Conservation (phyloP, 2,797 vertebrate species). For the Rhinophrynus dorsalis region DNA sequence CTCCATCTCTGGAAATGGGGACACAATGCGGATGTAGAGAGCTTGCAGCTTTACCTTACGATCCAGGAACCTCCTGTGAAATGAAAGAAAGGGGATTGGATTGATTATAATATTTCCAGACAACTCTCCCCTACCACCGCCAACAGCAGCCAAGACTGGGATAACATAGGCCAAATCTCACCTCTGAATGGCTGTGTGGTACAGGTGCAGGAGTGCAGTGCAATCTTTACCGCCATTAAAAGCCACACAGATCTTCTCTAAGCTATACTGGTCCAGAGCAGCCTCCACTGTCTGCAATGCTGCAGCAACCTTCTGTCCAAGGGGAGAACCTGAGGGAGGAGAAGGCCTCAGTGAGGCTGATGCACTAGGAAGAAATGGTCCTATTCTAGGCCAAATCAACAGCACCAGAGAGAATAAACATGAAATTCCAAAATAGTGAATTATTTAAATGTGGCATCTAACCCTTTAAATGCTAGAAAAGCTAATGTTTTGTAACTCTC, state of each 20-base stretch:
- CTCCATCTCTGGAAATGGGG: constrained; percentile 92
- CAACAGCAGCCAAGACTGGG: background rate
- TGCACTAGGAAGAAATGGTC: no score
- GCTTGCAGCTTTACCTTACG: constrained; percentile 78
- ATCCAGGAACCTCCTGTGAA: constrained; percentile 71
- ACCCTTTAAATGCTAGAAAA: no score
- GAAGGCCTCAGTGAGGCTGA: no score
- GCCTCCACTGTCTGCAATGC: constrained; percentile 82
- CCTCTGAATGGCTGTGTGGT: constrained; percentile 84
- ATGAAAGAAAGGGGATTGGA: constrained; percentile 1
- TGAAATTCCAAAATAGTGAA: no score
- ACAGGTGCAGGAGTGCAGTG: constrained; percentile 90
- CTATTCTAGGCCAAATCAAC: no score
- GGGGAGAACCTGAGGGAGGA: constrained; percentile 75
- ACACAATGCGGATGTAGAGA: constrained; percentile 84
- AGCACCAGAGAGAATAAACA: no score
- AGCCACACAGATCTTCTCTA: constrained; percentile 81
- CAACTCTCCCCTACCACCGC: no score
- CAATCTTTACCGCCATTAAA: constrained; percentile 98
- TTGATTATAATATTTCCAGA: background rate
- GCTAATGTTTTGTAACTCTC: no score
- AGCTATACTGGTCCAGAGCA: constrained; percentile 77
- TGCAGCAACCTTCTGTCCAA: constrained; percentile 81
- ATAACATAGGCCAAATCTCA: constrained; percentile 54
- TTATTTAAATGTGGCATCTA: no score